phyloP scores from a whole-genome alignment of 2,113 vertebrate species.

The Dryoscopus gambensis region DNA sequence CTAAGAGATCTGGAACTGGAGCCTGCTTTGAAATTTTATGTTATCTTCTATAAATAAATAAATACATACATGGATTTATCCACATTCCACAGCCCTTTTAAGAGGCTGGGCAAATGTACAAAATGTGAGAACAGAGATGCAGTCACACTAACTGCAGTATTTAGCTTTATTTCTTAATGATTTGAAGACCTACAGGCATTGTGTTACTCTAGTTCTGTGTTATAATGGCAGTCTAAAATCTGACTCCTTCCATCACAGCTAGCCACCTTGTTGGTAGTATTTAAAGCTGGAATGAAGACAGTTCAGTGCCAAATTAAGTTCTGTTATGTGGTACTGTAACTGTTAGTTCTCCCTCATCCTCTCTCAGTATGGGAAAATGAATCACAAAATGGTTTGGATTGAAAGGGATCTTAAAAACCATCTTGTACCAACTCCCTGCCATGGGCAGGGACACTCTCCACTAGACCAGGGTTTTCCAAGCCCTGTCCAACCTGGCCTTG shows the following conservation, averaged over 20 bases:
- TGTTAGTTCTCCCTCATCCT: background rate
- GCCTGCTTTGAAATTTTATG: background rate
- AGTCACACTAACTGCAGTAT: background rate
- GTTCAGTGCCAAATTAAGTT: background rate
- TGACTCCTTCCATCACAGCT: background rate
- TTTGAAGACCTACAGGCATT: background rate
- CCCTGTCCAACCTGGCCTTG: background rate
- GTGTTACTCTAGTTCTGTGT: background rate
- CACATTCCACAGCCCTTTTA: background rate
- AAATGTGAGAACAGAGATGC: background rate
- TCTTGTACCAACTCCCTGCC: background rate
- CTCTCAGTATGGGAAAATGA: background rate
- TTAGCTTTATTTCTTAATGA: background rate
- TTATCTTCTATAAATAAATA: background rate
- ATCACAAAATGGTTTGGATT: background rate
- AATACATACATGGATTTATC: background rate
- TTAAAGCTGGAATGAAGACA: background rate
- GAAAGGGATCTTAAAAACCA: background rate
- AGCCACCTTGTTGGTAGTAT: background rate
- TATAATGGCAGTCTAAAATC: background rate
- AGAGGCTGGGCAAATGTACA: background rate
- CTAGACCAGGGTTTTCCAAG: background rate
- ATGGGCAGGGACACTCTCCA: background rate
- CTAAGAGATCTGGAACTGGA: background rate
- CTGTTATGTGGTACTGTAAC: background rate